These are phyloP conservation scores for Orchesellides sinensis DNA, from an alignment of 2,888 invertebrate genomes.

Conservation along the genomic window DNA sequence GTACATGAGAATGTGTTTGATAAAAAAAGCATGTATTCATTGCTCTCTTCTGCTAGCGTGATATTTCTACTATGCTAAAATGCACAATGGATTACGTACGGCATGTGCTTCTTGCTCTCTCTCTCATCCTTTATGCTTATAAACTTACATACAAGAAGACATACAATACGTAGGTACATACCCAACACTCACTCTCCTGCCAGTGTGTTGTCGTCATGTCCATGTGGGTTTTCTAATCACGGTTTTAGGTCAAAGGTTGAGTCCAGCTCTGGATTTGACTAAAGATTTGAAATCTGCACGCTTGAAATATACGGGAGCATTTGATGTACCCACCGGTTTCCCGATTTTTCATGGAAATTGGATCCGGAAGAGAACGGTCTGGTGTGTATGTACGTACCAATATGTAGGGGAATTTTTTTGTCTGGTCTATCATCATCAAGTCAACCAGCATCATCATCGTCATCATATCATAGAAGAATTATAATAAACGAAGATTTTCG, in stretches of 20 bases:
- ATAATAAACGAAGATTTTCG: constrained; percentile 11
- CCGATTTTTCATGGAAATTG: constrained; percentile 34
- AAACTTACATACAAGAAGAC: not conserved
- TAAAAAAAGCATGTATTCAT: constrained; percentile 6
- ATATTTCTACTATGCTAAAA: constrained; percentile 43
- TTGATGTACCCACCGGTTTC: not conserved
- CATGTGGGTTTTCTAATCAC: constrained; percentile 65
- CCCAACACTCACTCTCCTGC: constrained; percentile 41
- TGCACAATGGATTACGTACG: constrained; percentile 58
- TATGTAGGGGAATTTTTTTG: constrained; percentile 28
- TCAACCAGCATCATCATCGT: constrained; percentile 27
- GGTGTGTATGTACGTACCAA: constrained; percentile 31
- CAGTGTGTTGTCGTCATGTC: constrained; percentile 44
- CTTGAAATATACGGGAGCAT: constrained; percentile 26
- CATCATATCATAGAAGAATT: constrained; percentile 9
- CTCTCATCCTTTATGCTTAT: constrained; percentile 35
- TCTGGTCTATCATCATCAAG: constrained; percentile 33
- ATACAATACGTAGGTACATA: constrained; percentile 30
- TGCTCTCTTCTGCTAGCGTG: constrained; percentile 30
- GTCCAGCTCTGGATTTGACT: constrained; percentile 21
- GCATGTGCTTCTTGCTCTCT: constrained; percentile 55
- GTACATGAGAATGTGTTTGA: not conserved
- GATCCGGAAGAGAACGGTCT: constrained; percentile 46
- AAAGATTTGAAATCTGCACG: constrained; percentile 46
- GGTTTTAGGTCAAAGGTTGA: constrained; percentile 64